Conservation (phyloP, 2,888 invertebrate species). For the Cremastobaeus sp. region DNA sequence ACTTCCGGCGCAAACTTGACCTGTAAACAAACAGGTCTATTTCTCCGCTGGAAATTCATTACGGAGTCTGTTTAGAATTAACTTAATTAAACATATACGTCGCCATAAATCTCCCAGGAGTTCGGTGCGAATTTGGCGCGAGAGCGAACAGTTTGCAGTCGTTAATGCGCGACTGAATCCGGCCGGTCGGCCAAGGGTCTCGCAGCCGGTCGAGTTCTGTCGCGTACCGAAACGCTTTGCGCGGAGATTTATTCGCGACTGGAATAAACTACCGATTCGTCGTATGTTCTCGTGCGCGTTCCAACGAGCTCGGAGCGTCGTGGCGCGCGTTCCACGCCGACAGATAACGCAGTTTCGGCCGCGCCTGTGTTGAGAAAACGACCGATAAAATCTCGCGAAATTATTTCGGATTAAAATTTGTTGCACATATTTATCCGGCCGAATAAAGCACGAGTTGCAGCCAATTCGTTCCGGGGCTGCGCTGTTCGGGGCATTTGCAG, state of each 20-base stretch:
- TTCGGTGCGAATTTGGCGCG: no score
- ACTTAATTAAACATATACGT: constrained; percentile 6
- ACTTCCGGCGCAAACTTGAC: not conserved
- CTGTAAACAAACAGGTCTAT: not conserved
- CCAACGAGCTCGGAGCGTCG: constrained; percentile 25
- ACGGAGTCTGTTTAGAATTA: no score
- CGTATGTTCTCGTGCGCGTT: constrained; percentile 18
- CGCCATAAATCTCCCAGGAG: constrained; percentile 5
- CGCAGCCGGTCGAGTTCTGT: constrained; percentile 11
- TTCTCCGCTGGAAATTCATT: no score
- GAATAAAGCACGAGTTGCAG: constrained; percentile 18
- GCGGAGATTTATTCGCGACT: constrained; percentile 36
- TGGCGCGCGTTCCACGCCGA: constrained; percentile 38
- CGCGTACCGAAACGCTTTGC: constrained; percentile 16
- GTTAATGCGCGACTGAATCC: constrained; percentile 12
- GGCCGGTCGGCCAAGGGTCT: not conserved
- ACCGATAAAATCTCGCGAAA: constrained; percentile 32
- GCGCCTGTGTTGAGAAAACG: no score
- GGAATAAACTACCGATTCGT: constrained; percentile 43
- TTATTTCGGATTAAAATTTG: constrained; percentile 42
- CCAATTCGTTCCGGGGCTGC: constrained; percentile 4
- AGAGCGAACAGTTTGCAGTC: constrained; percentile 1
- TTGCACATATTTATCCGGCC: constrained; percentile 7
- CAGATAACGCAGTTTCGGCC: constrained; percentile 29
- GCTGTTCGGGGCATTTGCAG: constrained; percentile 6